Evolutionary conservation across 2,888 invertebrate species (phyloP).

Genomic region (Syrphus vitripennis): DNA sequence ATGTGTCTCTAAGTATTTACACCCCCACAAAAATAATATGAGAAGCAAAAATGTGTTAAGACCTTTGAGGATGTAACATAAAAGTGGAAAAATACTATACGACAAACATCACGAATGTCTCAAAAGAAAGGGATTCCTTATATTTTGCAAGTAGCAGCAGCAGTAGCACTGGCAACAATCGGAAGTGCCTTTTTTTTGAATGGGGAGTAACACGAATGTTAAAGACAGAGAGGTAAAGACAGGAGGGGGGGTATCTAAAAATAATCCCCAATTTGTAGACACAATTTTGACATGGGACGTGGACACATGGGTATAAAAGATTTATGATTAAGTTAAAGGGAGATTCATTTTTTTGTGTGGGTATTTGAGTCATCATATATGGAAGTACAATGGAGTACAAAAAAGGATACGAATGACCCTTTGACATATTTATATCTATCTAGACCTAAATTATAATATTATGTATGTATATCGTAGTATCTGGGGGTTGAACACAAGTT

Average conservation of each 20-base stretch:
- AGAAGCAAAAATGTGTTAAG: too few relatives aligned
- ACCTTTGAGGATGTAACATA: background rate
- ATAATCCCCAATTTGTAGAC: slow-evolving; percentile 18
- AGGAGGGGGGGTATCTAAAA: too few relatives aligned
- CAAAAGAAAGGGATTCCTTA: background rate
- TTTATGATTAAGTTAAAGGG: slow-evolving; percentile 1
- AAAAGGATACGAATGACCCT: background rate
- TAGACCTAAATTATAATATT: background rate
- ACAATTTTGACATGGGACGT: slow-evolving; percentile 1
- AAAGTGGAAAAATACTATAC: background rate
- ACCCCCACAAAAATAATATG: background rate
- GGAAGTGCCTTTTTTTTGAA: background rate
- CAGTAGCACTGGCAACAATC: background rate
- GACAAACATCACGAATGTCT: background rate
- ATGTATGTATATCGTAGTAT: too few relatives aligned
- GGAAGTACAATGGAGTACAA: background rate
- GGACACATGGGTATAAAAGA: background rate
- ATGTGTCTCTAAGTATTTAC: background rate
- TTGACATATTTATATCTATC: background rate
- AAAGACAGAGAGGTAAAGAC: background rate
- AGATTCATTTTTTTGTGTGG: background rate
- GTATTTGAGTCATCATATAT: background rate
- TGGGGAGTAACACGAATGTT: background rate
- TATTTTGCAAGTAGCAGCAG: background rate
- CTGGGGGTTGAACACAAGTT: background rate